Base-by-base conservation (phyloP, 2,113 vertebrate species). In the Gulo gulo region DNA sequence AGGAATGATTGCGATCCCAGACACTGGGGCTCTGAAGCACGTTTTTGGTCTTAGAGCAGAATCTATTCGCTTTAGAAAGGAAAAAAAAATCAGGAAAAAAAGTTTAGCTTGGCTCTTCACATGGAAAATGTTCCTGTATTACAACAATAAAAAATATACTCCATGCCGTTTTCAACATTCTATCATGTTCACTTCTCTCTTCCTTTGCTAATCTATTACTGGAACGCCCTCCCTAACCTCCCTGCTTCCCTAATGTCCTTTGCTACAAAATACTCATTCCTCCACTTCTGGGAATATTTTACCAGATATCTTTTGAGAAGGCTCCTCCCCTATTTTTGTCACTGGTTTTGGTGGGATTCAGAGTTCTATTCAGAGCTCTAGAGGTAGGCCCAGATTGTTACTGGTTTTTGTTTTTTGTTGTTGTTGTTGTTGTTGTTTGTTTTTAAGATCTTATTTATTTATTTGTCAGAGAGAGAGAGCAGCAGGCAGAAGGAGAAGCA, bases 61-160 rank as follows among this genome's bases (percentile, higher is more conserved):
- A 63, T 87, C 71, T n/a, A 31, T 21, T 85, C 73, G 69, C 55
- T 91, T 84, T 63, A 82, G 42, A 93, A 36, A 76, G 10, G 63
- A 42, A 67, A 73, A 95, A 95, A 95, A 86, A 83, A 89, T 90
- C 80, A 73, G 57, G 57, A 90, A 88, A 69, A 67, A 78, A 31
- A 24, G 45, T 92, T 74, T 74, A 88, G 67, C 57, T 90, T 95
- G 94, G 88, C 84, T 93, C 4, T 71, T 45, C 78, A 31, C 3
- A 11, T 95, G 94, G 95, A 97, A 97, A 90, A 65, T 79, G 18
- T 95, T 96, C 39, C 59, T 86, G 67, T 94, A 55, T 65, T 63
- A 16, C n/a, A 93, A 94, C 79, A 92, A 45, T 73, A n/a, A 65
- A 47, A 74, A 50, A 61, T 79, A 65, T 76, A 81, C 34, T 55